Base-by-base conservation (phyloP, 2,113 vertebrate genomes). In the Megatriorchis doriae region DNA sequence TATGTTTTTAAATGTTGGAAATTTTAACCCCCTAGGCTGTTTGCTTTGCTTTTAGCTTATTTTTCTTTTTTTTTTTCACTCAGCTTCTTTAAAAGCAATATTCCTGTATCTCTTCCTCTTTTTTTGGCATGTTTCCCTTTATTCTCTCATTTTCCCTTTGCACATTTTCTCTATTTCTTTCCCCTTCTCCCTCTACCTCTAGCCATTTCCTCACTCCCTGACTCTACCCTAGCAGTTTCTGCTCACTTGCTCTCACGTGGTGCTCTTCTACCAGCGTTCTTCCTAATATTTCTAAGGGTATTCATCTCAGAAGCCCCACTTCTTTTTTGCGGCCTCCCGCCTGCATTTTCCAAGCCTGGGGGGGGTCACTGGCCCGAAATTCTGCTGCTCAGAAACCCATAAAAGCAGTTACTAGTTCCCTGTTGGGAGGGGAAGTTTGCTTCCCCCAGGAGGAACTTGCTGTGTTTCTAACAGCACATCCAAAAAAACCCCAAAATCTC, bases 361-460 rank as follows among this genome's bases (percentile, higher is more conserved):
- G 8, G 19, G 19, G 19, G 36, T 63, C 53, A 94, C 21, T 2
- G 16, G 15, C 26, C 43, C 19, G 15, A 86, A 75, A 65, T 68
- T 74, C 55, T 67, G 42, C 88, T 22, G 13, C 47, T 62, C 40
- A 94, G 65, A 86, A 91, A 74, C 53, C 26, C 4, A 0, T 47
- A 50, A 11, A 38, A 82, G 36, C 25, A 26, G 70, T 93, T 70
- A 42, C 14, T 75, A 89, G 78, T 96, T 97, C 96, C 84, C 38
- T 47, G 32, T 93, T 23, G 7, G 23, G 55, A 93, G 4, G 20
- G 93, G 95, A 97, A 95, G 80, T 88, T 85, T 72, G 38, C 56
- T 10, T 58, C 21, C 53, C 11, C 22, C 10, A 93, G 48, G 73
- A 93, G 89, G 95, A 97, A 97, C 83, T 91, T 75, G 56, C 43